Evolutionary conservation across 2,797 vertebrate species (phyloP).

Genomic region (Austrolebias charrua): DNA sequence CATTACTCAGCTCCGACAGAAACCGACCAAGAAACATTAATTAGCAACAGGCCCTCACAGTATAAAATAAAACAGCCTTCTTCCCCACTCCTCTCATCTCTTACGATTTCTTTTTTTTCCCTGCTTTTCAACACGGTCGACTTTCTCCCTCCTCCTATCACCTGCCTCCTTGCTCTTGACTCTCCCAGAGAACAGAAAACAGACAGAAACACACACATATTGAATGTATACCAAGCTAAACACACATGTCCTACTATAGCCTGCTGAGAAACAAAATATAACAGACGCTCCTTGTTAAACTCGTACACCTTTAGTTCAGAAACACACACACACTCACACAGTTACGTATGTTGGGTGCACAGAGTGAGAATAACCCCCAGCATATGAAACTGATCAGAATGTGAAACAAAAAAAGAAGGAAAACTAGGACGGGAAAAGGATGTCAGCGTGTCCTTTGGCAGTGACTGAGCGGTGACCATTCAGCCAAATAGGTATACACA

Average conservation of each 20-base stretch:
- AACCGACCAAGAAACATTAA: slow-evolving; percentile 99
- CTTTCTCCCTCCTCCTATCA: slow-evolving; percentile 51
- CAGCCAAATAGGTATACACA: background rate
- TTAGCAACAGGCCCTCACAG: slow-evolving; percentile 98
- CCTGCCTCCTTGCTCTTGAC: slow-evolving; percentile 49
- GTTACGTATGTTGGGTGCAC: slow-evolving; percentile 8
- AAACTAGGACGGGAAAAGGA: slow-evolving; percentile 51
- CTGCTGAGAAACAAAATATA: slow-evolving; percentile 25
- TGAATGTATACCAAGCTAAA: slow-evolving; percentile 10
- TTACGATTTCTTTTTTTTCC: slow-evolving; percentile 22
- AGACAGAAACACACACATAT: slow-evolving; percentile 7
- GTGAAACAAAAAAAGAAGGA: slow-evolving; percentile 80
- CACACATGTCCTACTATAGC: slow-evolving; percentile 29
- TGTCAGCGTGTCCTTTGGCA: slow-evolving; percentile 75
- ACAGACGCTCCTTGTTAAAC: slow-evolving; percentile 3
- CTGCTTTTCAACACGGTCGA: slow-evolving; percentile 27
- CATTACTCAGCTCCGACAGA: slow-evolving; percentile 99
- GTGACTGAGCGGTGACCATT: slow-evolving; percentile 45
- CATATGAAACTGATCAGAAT: slow-evolving; percentile 93
- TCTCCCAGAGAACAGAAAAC: slow-evolving; percentile 23
- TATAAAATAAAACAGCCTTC: slow-evolving; percentile 91
- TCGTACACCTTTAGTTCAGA: slow-evolving; percentile 18
- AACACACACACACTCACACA: background rate
- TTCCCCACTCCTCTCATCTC: slow-evolving; percentile 76
- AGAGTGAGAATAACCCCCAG: slow-evolving; percentile 78